Evolutionary conservation across 2,888 invertebrate species (phyloP), one percentile per base, ranked within the genome.

Genomic region (Chesias legatella): DNA sequence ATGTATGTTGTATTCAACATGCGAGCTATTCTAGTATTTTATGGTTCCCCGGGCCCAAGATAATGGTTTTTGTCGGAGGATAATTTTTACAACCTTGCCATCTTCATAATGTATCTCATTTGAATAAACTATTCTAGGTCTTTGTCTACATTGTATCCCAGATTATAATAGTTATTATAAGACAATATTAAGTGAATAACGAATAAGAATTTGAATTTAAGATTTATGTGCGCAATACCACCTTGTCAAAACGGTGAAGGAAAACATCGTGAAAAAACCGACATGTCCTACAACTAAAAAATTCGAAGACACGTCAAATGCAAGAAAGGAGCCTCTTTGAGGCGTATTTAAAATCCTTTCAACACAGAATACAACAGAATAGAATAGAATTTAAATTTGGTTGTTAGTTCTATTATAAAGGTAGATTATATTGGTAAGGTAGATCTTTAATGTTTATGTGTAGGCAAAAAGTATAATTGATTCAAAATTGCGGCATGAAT

Each of bases 401-500:
- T 25, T 43, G 26, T 41, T 34, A 34, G 27, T 46, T 33, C 33
- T 30, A 34, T 38, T 39, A 35, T 36, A 24, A 52, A 44, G 44
- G 24, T 33, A 40, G 45, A 34, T 42, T 48, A 43, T n/a, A n/a
- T n/a, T n/a, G n/a, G n/a, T n/a, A n/a, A n/a, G n/a, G n/a, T n/a
- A n/a, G n/a, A 48, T 42, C 21, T 50, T 20, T 29, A 10, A 20
- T 47, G 36, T 47, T 51, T 45, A 43, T 41, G 28, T 40, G 32
- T 40, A 29, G 35, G 46, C 37, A 44, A 40, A 34, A 51, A 48
- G 48, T 27, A 45, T 50, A 51, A 58, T 52, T 42, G 41, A 51
- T 45, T 53, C 42, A 57, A 51, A 48, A 53, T 48, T 48, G 50
- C 31, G 26, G 45, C 34, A 45, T 52, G 63, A 73, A 75, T 72